These are phyloP conservation scores for Ptilodon capucinus DNA, from an alignment of 2,888 invertebrate genomes.

Conservation along the genomic window DNA sequence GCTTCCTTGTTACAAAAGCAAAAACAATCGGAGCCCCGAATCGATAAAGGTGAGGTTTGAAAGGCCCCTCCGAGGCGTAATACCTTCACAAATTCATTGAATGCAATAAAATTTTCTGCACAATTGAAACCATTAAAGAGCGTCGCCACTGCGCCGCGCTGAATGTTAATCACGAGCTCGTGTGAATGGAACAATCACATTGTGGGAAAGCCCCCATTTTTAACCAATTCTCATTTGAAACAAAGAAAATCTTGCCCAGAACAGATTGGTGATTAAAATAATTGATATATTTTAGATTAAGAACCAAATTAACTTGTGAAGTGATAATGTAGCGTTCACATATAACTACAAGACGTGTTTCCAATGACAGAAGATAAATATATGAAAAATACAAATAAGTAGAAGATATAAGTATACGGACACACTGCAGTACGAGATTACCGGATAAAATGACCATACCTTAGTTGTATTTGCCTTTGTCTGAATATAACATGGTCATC, in stretches of 20 bases:
- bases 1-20: conserved; percentile 31
- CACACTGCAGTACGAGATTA: too few relatives aligned
- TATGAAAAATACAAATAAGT: too few relatives aligned
- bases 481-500: too few relatives aligned
- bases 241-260: conserved; percentile 41
- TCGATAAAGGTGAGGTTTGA: conserved; percentile 60
- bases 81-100: conserved; percentile 66
- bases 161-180: conserved; percentile 75
- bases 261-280: conserved; percentile 28
- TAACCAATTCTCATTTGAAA: conserved; percentile 52
- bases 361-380: too few relatives aligned
- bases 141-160: conserved; percentile 59
- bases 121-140: conserved; percentile 79
- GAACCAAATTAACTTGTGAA: neutral
- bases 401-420: too few relatives aligned
- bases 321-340: too few relatives aligned
- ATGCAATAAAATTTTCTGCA: conserved; percentile 80
- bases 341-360: too few relatives aligned
- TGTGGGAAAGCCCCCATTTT: conserved; percentile 60
- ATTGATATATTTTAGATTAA: conserved; percentile 18
- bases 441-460: too few relatives aligned
- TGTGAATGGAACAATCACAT: conserved; percentile 77
- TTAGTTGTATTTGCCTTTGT: too few relatives aligned
- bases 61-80: conserved; percentile 53
- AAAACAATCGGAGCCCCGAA: conserved; percentile 37